These are phyloP conservation scores for Lasioglossum calceatum DNA, from an alignment of 2,888 invertebrate species.

Conservation along the genomic window DNA sequence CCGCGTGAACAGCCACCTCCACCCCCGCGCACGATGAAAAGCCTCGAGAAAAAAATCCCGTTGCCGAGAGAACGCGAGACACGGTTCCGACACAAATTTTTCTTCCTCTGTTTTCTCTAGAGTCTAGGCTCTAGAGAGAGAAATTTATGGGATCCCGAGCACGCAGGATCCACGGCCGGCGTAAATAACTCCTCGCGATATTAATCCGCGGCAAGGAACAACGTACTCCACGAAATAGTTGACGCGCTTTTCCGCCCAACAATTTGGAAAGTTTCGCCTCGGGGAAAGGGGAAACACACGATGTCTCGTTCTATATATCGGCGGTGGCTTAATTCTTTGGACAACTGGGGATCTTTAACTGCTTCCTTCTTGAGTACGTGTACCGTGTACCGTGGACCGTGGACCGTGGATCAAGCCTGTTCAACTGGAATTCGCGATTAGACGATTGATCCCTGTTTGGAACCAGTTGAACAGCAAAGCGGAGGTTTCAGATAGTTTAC, in stretches of 20 bases:
- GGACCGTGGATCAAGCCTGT: background rate
- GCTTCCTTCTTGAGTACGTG: background rate
- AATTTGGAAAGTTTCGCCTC: background rate
- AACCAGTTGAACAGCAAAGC: background rate
- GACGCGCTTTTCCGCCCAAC: background rate
- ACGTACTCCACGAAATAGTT: background rate
- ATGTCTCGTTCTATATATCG: background rate
- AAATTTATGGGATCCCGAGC: background rate
- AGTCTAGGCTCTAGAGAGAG: too few relatives aligned
- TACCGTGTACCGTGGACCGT: background rate
- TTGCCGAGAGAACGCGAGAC: background rate
- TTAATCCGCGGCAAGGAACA: background rate
- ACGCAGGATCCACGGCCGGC: background rate
- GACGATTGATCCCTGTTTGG: background rate
- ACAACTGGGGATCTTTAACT: background rate
- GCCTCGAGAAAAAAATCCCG: background rate
- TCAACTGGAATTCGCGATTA: background rate
- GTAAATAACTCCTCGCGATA: constrained; percentile 12
- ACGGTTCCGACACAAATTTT: background rate
- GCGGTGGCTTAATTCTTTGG: background rate
- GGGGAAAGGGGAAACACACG: background rate
- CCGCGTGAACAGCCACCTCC: background rate
- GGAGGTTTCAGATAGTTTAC: background rate
- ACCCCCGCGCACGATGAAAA: background rate
- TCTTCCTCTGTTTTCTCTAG: background rate